Percentiles rank a stretch among this genome's conserved stretches.
Conservation (phyloP, 2,797 vertebrate genomes). For the Darevskia nairensis region DNA sequence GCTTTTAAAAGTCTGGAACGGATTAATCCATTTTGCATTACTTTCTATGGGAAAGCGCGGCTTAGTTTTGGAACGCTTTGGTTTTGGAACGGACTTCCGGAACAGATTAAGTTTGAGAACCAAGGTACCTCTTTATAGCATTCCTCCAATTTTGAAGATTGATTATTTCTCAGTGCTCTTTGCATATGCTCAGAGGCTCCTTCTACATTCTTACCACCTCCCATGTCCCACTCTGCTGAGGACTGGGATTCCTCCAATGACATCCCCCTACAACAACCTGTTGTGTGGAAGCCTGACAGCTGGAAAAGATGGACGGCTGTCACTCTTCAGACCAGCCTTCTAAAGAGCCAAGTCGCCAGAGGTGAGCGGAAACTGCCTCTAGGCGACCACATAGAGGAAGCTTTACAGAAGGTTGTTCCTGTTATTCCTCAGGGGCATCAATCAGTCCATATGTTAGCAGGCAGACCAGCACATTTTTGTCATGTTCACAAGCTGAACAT, state of each 20-base stretch:
- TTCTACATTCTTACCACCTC: not conserved
- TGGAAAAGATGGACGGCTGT: not conserved
- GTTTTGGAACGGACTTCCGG: too few relatives aligned
- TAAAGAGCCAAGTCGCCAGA: not conserved
- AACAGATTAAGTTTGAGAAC: too few relatives aligned
- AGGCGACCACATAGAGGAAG: not conserved
- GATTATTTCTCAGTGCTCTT: not conserved
- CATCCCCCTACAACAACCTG: too few relatives aligned
- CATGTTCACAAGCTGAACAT: not conserved
- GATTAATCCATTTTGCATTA: too few relatives aligned
- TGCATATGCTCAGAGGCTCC: not conserved
- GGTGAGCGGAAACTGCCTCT: not conserved
- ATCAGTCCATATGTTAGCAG: not conserved
- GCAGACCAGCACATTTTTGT: not conserved
- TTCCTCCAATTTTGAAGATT: not conserved
- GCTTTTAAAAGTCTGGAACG: too few relatives aligned
- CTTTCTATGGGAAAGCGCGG: too few relatives aligned
- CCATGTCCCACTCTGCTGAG: not conserved
- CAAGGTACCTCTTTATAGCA: too few relatives aligned
- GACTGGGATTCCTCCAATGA: not conserved
- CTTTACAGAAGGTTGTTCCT: not conserved
- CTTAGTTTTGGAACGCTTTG: too few relatives aligned
- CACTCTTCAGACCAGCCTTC: not conserved
- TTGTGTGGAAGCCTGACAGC: too few relatives aligned
- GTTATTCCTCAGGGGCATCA: not conserved